These are phyloP conservation scores for Muraenolepis orangiensis DNA, from an alignment of 2,797 vertebrate species.

Conservation along the genomic window DNA sequence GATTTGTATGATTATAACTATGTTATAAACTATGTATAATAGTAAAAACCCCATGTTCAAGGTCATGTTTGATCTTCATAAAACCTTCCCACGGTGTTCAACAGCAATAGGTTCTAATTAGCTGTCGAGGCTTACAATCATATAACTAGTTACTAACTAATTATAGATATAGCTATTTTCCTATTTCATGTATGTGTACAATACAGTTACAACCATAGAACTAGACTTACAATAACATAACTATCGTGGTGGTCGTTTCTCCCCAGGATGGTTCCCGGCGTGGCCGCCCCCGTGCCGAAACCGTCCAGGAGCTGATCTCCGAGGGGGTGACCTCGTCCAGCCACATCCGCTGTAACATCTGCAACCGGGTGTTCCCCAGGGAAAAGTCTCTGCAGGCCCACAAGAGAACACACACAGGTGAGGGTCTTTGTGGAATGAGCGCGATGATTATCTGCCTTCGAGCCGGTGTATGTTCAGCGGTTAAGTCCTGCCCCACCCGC, in stretches of 20 bases:
- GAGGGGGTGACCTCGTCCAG: conserved; percentile 95
- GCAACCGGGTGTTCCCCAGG: conserved; percentile 93
- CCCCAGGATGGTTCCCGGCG: conserved; percentile 87
- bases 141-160: not conserved
- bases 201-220: no score
- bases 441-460: not conserved
- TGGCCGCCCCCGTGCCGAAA: conserved; percentile 91
- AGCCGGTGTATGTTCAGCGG: not conserved
- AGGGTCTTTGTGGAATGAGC: not conserved
- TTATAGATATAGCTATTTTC: not conserved
- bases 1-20: not conserved
- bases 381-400: conserved; percentile 98
- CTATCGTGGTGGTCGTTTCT: not conserved
- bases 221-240: not conserved
- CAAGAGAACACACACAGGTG: conserved; percentile 96
- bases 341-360: conserved; percentile 94
- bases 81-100: not conserved
- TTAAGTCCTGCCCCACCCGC: not conserved
- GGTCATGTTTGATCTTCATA: not conserved
- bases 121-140: no score
- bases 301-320: conserved; percentile 89
- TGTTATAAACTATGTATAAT: not conserved
- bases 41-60: not conserved
- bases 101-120: no score
- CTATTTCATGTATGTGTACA: not conserved